phyloP scores from a whole-genome alignment of 2,888 invertebrate genomes.

The Lepeophtheirus nordmannii region DNA sequence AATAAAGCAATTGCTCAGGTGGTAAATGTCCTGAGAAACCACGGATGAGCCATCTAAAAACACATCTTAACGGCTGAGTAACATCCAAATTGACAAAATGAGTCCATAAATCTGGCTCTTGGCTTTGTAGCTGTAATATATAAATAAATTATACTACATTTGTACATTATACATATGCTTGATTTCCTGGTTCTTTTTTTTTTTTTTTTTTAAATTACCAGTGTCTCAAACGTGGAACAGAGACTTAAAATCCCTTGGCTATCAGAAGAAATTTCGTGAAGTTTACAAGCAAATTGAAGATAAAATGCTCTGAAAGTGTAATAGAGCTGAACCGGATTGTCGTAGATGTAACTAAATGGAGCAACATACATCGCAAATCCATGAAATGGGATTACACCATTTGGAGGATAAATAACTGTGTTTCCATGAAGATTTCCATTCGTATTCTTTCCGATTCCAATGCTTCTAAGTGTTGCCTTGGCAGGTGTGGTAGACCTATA shows the following conservation, averaged over 20 bases:
- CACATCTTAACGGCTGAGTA: conserved; percentile 47
- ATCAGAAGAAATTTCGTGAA: conserved; percentile 81
- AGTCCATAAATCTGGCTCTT: conserved; percentile 76
- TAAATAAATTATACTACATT: neutral
- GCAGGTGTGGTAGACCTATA: conserved; percentile 46
- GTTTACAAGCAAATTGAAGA: conserved; percentile 34
- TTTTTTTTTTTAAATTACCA: neutral
- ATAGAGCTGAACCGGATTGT: conserved; percentile 70
- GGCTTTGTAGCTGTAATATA: conserved; percentile 31
- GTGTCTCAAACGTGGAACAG: conserved; percentile 62
- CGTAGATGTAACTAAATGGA: conserved; percentile 82
- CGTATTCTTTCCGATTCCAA: conserved; percentile 44
- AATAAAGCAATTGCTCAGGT: conserved; percentile 70
- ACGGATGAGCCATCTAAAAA: conserved; percentile 74
- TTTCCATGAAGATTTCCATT: conserved; percentile 43
- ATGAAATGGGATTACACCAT: conserved; percentile 87
- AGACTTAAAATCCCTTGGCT: conserved; percentile 81
- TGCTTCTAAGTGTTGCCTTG: conserved; percentile 51
- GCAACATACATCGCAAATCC: conserved; percentile 97
- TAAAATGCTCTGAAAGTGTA: conserved; percentile 82
- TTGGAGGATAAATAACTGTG: conserved; percentile 70
- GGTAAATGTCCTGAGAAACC: conserved; percentile 88
- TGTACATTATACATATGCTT: too few relatives aligned
- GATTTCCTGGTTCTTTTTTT: too few relatives aligned
- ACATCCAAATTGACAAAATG: conserved; percentile 74